Conservation (phyloP, 2,888 invertebrate genomes). For the Andrena flavipes region DNA sequence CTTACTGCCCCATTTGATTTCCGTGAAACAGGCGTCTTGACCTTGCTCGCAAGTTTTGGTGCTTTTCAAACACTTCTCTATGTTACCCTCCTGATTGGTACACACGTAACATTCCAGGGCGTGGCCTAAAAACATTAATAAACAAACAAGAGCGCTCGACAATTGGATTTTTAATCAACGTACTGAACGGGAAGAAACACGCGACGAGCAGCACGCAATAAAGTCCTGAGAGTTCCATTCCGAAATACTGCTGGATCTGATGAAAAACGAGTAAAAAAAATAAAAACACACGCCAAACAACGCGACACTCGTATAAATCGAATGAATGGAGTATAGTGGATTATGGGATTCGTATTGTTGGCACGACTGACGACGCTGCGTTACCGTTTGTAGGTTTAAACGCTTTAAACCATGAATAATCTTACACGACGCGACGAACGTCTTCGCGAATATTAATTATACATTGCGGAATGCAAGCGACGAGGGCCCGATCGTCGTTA, state of each 20-base stretch:
- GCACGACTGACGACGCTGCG: slow-evolving; percentile 15
- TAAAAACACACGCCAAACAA: background rate
- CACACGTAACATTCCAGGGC: slow-evolving; percentile 98
- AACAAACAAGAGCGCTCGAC: background rate
- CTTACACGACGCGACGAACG: background rate
- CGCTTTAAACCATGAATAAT: background rate
- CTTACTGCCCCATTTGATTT: slow-evolving; percentile 96
- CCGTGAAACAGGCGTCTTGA: slow-evolving; percentile 94
- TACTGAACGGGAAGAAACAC: slow-evolving; percentile 49
- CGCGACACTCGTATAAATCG: slow-evolving; percentile 20
- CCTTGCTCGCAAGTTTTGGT: slow-evolving; percentile 95
- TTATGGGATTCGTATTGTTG: slow-evolving; percentile 4
- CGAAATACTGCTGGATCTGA: background rate
- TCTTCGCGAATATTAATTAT: background rate
- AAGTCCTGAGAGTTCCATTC: slow-evolving; percentile 13
- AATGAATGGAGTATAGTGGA: background rate
- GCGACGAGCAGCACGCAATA: slow-evolving; percentile 23
- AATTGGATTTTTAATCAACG: background rate
- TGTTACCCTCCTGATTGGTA: slow-evolving; percentile 95
- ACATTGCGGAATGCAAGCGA: background rate
- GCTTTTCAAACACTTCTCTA: slow-evolving; percentile 96
- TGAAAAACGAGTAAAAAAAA: background rate
- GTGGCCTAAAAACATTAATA: slow-evolving; percentile 85
- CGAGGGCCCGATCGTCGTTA: too few species aligned
- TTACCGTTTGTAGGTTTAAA: slow-evolving; percentile 12